Conservation (phyloP, 1,140 invertebrate species). For the Platyura marginata region DNA sequence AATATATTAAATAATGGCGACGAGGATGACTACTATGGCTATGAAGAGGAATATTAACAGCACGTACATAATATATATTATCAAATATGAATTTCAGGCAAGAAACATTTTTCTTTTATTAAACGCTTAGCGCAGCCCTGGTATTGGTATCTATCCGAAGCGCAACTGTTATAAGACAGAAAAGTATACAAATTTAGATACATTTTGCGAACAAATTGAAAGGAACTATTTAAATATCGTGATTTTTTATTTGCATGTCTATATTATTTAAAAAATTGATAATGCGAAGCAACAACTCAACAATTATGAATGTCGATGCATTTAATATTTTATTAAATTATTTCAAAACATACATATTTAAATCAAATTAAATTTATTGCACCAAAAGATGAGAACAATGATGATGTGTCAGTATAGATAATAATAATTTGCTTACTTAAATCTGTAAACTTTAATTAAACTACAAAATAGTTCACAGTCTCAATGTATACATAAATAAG, state of each 20-base stretch:
- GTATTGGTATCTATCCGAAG: neutral
- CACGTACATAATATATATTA: neutral
- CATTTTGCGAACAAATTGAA: neutral
- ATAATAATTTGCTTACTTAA: too few relatives aligned
- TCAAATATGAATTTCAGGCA: neutral
- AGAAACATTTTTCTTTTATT: neutral
- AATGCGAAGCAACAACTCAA: too few relatives aligned
- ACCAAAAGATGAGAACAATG: too few relatives aligned
- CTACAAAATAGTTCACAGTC: too few relatives aligned
- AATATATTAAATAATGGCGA: conserved; percentile 22
- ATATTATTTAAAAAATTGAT: too few relatives aligned
- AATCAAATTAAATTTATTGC: neutral
- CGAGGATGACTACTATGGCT: conserved; percentile 20
- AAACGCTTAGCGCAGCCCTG: neutral
- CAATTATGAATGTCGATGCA: neutral
- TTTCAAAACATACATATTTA: neutral
- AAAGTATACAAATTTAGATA: neutral
- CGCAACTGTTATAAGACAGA: neutral
- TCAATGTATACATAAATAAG: too few relatives aligned
- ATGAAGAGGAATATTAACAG: conserved; percentile 15
- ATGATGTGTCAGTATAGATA: too few relatives aligned
- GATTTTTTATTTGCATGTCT: too few relatives aligned
- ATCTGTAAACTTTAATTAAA: too few relatives aligned
- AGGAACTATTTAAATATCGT: neutral
- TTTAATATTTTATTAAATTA: neutral